A percentile compares a stretch with the other conserved stretches of the same genome.
These are phyloP conservation scores for Cinclus mexicanus DNA, from an alignment of 2,113 vertebrate species.

Conservation along the genomic window DNA sequence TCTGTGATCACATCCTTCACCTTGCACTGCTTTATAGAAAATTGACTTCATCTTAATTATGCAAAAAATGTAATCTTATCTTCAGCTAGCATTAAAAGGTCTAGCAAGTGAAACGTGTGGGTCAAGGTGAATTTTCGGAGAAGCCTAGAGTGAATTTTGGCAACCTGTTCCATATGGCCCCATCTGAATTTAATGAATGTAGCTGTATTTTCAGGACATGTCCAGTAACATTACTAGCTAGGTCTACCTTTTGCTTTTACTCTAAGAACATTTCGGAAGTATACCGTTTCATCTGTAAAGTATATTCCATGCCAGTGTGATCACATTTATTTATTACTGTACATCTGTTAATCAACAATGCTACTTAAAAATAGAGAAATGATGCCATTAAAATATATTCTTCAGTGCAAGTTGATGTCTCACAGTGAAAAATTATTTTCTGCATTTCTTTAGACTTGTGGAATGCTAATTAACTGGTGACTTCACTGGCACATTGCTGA, in stretches of 20 bases:
- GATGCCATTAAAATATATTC: not conserved
- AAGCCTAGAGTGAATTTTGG: not conserved
- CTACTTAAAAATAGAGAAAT: not conserved
- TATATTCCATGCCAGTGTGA: not conserved
- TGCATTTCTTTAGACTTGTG: not conserved
- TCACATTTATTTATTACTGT: not conserved
- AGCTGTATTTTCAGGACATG: not conserved
- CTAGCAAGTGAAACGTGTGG: not conserved
- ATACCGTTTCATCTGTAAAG: not conserved
- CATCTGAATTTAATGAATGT: not conserved
- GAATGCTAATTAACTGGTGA: not conserved
- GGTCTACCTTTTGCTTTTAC: not conserved
- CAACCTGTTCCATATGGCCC: rapidly evolving
- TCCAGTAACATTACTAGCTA: not conserved
- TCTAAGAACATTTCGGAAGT: not conserved
- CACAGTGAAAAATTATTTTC: not conserved
- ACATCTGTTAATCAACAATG: not conserved
- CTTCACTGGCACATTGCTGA: not conserved
- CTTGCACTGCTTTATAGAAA: not conserved
- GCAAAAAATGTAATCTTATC: not conserved
- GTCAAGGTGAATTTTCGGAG: not conserved
- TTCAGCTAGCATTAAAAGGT: not conserved
- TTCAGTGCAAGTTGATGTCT: not conserved
- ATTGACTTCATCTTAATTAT: not conserved
- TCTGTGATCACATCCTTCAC: not conserved